Base-by-base conservation (phyloP, 2,113 vertebrate genomes). In the Phalacrocorax pelagicus region DNA sequence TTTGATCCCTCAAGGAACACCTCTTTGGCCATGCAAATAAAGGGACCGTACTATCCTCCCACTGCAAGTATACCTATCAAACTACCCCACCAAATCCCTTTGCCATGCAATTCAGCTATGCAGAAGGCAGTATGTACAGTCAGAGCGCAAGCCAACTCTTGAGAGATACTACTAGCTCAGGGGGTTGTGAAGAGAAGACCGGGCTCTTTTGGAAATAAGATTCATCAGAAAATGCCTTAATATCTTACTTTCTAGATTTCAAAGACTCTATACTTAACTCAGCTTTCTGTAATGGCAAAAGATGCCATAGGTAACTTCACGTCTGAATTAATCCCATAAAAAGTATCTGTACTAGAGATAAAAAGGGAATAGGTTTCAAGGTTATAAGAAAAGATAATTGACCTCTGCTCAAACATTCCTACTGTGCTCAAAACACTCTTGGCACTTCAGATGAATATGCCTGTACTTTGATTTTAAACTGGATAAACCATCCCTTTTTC, bases 381-480 rank as follows among this genome's bases (percentile, higher is more conserved):
- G 90, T 88, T 94, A 90, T 96, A 94, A 93, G 87, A 92, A 94
- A 89, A 73, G 80, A 83, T 94, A 94, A 96, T 49, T 91, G 83
- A 94, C 86, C 92, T 91, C 47, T 73, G 73, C 61, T 94, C 86
- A 83, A 93, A 81, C 82, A 81, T 86, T 91, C 80, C 80, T 79
- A 34, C 94, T 88, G 86, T 79, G 75, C 82, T 95, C 69, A 88
- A 72, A 96, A 90, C 82, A 94, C 75, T 27, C 72, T 44, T 55
- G 47, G 94, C 90, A 95, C 83, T 95, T 95, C 80, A 91, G 75
- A 95, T 71, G 86, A 92, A 75, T 75, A 38, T 57, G 77, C 44
- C 83, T 65, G 54, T 59, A 78, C 92, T 97, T 95, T 88, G 86
- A 93, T 96, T 96, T 91, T 84, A 55, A 93, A 93, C 82, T 81